Evolutionary conservation across 2,113 vertebrate genomes (phyloP), one percentile per base, ranked within the genome.

Genomic region (Raphicerus campestris): DNA sequence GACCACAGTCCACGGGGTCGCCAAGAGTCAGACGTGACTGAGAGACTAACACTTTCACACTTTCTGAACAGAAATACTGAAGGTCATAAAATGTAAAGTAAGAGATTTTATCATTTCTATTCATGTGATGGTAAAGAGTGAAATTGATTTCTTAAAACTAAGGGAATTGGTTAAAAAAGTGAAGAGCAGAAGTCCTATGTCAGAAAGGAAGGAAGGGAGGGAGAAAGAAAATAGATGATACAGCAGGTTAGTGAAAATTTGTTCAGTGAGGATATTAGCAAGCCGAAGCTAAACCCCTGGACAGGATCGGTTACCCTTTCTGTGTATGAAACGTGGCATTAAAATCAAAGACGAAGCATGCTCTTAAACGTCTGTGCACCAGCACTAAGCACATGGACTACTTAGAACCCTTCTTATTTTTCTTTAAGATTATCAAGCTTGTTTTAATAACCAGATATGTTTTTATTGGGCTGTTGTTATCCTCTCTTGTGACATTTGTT

Each of bases 391-490:
- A 1, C 17, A 24, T 7, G 45, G 24, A 5, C 26, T 70, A 26
- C 32, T 94, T 78, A 85, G 24, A 96, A 19, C 7, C 2, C 24
- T 15, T 53, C 77, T 90, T 61, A 5, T 9, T 89, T 95, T 49
- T 24, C 39, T 92, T 89, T 26, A 55, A 93, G 17, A 66, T 49
- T 55, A 5, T 42, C 35, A 93, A 53, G 26, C 10, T 91, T 87
- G 78, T 77, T 55, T 49, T 32, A 80, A 97, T 97, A 97, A 97
- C 97, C 96, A 97, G 73, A 85, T 95, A 97, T 97, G 91, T 96
- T 98, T 98, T 98, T 98, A 98, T 97, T 94, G 96, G 96, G 94
- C 89, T 97, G 96, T 98, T 95, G 95, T 98, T 95, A 97, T 97
- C 90, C 80, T 35, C 58, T 97, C 95, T 93, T 63, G 75, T 97